These are phyloP conservation scores for Sphenodon punctatus DNA, from an alignment of 2,797 vertebrate species.

Conservation along the genomic window DNA sequence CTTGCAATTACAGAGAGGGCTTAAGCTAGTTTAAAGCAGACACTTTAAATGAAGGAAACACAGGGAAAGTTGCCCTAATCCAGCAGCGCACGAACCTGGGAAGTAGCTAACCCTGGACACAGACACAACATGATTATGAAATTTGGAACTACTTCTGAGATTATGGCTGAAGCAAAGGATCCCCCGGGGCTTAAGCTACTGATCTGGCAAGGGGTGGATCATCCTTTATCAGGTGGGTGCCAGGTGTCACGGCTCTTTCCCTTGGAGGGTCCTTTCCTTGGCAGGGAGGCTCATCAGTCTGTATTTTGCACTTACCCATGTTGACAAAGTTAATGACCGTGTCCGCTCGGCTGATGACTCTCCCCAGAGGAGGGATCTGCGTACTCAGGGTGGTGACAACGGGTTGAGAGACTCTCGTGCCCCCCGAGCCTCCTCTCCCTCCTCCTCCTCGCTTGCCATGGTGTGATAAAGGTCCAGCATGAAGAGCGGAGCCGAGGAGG, in stretches of 20 bases:
- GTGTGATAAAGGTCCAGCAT: slow-evolving; percentile 96
- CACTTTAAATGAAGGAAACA: no score
- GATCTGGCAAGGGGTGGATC: no score
- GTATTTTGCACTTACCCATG: slow-evolving; percentile 82
- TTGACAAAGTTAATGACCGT: slow-evolving; percentile 98
- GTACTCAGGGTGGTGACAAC: slow-evolving; percentile 84
- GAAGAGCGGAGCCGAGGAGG: slow-evolving; percentile 90
- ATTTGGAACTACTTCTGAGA: background rate
- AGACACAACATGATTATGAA: no score
- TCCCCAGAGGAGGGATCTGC: slow-evolving; percentile 80
- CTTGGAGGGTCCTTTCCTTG: no score
- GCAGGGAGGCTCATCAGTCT: no score
- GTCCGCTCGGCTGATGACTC: slow-evolving; percentile 87
- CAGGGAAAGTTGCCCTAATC: no score
- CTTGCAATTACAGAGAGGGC: no score
- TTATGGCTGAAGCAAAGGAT: no score
- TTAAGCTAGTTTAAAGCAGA: no score
- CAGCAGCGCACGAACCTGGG: no score
- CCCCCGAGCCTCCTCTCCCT: slow-evolving; percentile 53
- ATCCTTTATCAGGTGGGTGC: no score
- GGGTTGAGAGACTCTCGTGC: slow-evolving; percentile 68
- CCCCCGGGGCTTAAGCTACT: background rate
- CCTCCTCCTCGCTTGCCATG: slow-evolving; percentile 81
- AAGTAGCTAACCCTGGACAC: no score
- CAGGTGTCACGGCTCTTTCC: background rate